phyloP scores from a whole-genome alignment of 2,113 vertebrate species.

The Drymodes brunneopygia region DNA sequence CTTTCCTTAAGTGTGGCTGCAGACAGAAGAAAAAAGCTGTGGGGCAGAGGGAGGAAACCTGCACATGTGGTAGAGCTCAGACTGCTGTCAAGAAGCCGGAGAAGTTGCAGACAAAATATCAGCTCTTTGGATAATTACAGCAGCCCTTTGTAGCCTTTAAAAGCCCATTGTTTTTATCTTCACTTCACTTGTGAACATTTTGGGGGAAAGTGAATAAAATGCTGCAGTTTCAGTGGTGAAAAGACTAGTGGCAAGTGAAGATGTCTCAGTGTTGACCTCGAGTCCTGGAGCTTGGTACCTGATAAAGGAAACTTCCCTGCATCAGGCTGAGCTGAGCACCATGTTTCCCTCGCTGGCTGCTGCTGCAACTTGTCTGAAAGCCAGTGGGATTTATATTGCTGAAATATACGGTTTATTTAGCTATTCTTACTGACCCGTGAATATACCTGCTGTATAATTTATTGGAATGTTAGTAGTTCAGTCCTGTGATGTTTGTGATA shows the following conservation, averaged over 20 bases:
- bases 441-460: background rate
- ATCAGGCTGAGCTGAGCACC: background rate
- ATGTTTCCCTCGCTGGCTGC: background rate
- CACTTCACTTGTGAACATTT: background rate
- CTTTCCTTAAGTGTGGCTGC: background rate
- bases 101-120: background rate
- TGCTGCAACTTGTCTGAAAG: background rate
- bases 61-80: background rate
- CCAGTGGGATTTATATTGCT: background rate
- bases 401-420: slow-evolving; percentile 16
- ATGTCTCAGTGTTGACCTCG: accelerated
- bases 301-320: background rate
- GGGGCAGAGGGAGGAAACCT: background rate
- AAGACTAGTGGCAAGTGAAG: background rate
- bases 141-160: background rate
- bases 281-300: accelerated
- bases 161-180: background rate
- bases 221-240: background rate
- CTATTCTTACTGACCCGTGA: background rate
- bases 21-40: background rate
- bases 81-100: background rate
- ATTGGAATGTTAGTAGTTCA: background rate
- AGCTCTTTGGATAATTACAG: background rate
- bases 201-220: background rate
- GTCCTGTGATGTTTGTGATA: background rate